These are phyloP conservation scores for Coreoperca whiteheadi DNA, from an alignment of 2,113 vertebrate species.

Conservation along the genomic window DNA sequence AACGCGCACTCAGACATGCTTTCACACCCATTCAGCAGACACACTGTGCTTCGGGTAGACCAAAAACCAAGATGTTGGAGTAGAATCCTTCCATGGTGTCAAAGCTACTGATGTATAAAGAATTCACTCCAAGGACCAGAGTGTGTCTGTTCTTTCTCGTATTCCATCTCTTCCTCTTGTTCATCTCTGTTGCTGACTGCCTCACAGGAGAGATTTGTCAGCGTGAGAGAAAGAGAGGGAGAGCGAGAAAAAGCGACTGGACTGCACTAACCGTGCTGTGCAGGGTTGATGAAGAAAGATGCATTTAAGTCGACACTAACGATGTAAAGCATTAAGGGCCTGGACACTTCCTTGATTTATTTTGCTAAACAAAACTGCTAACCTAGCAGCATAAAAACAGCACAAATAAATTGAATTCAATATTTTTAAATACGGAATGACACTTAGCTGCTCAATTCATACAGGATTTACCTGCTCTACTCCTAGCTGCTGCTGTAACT, in stretches of 20 bases:
- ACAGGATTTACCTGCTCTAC: slow-evolving; percentile 37
- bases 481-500: slow-evolving; percentile 43
- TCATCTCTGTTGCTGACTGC: slow-evolving; percentile 5
- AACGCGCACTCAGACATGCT: slow-evolving; percentile 3
- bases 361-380: slow-evolving; percentile 29
- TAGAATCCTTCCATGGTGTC: slow-evolving; percentile 22
- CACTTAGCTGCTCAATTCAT: slow-evolving; percentile 35
- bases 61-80: not conserved
- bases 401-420: slow-evolving; percentile 12
- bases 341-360: slow-evolving; percentile 42
- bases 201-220: slow-evolving; percentile 33
- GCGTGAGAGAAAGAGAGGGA: slow-evolving; percentile 9
- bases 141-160: not conserved
- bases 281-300: slow-evolving; percentile 19
- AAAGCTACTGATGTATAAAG: slow-evolving; percentile 26
- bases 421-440: slow-evolving; percentile 43
- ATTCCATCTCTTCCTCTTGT: not conserved
- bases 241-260: not conserved
- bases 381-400: slow-evolving; percentile 9
- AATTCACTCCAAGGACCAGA: slow-evolving; percentile 21
- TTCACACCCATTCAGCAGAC: not conserved
- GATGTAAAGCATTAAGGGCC: not conserved
- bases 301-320: slow-evolving; percentile 20
- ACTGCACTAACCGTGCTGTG: slow-evolving; percentile 3
- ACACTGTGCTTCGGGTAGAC: not conserved